phyloP scores from a whole-genome alignment of 1,140 invertebrate genomes.

The Trichogramma pretiosum region DNA sequence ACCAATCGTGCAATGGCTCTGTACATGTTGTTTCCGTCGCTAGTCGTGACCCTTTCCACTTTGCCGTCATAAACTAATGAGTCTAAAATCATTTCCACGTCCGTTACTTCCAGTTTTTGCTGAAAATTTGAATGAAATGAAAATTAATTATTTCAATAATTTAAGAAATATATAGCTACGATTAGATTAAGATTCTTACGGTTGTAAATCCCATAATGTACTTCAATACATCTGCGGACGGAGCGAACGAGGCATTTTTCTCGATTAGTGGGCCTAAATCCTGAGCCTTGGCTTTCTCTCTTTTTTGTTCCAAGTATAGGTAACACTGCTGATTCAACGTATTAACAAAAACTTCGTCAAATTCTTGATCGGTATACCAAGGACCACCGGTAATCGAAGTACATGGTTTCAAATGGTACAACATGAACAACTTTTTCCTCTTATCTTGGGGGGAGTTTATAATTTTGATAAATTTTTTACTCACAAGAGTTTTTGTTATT shows the following conservation, averaged over 20 bases:
- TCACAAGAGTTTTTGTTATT: constrained; percentile 86
- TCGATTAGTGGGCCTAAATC: constrained; percentile 68
- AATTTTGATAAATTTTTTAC: constrained; percentile 90
- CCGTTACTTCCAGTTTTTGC: constrained; percentile 74
- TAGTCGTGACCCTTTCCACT: constrained; percentile 64
- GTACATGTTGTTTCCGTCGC: constrained; percentile 65
- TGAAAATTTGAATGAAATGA: constrained; percentile 29
- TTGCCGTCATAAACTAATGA: constrained; percentile 91
- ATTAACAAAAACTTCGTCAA: constrained; percentile 96
- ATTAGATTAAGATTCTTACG: too few relatives aligned
- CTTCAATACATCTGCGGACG: constrained; percentile 76
- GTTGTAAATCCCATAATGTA: constrained; percentile 88
- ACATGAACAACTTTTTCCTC: constrained; percentile 95
- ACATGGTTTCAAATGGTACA: constrained; percentile 90
- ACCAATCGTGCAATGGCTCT: constrained; percentile 64
- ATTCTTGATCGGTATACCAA: constrained; percentile 97
- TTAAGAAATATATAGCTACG: constrained; percentile 84
- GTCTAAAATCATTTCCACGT: constrained; percentile 87
- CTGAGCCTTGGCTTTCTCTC: constrained; percentile 58
- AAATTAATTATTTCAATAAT: too few relatives aligned
- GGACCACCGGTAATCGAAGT: constrained; percentile 91
- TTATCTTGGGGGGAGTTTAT: constrained; percentile 94
- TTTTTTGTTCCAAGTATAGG: constrained; percentile 64
- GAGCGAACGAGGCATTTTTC: constrained; percentile 67
- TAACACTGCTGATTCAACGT: constrained; percentile 87